These are phyloP conservation scores for Oxystoma pomonae DNA, from an alignment of 2,888 invertebrate genomes.

Conservation along the genomic window DNA sequence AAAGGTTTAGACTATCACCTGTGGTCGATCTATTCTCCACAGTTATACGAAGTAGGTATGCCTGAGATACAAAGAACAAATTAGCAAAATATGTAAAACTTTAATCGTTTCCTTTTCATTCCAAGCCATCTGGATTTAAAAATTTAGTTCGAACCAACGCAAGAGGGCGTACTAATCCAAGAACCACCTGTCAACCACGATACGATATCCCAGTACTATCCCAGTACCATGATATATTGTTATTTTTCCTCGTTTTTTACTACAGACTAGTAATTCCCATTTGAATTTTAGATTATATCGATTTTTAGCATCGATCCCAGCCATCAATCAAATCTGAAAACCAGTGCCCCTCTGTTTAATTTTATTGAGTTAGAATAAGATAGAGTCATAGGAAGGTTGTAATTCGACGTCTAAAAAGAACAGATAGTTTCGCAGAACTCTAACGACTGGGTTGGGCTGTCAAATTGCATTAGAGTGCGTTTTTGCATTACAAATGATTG, in stretches of 20 bases:
- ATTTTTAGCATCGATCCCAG: conserved; percentile 22
- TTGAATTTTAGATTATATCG: conserved; percentile 27
- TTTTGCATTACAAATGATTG: background rate
- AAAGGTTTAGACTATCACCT: too few species aligned
- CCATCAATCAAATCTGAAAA: conserved; percentile 26
- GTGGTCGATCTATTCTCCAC: too few species aligned
- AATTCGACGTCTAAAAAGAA: background rate
- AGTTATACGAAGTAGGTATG: too few species aligned
- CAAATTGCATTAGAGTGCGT: conserved; percentile 18
- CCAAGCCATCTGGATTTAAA: too few species aligned
- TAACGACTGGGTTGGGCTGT: conserved; percentile 20
- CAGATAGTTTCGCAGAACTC: background rate
- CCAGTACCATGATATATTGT: conserved; percentile 23
- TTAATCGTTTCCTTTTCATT: too few species aligned
- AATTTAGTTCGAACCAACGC: too few species aligned
- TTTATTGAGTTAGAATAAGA: too few species aligned
- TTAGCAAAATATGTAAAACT: too few species aligned
- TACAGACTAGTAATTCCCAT: conserved; percentile 19
- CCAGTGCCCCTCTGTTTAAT: too few species aligned
- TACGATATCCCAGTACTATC: background rate
- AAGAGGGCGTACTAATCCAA: background rate
- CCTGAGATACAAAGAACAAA: too few species aligned
- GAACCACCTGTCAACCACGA: background rate
- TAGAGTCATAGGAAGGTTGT: background rate
- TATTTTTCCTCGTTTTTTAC: conserved; percentile 24